Evolutionary conservation across 2,113 vertebrate species (phyloP), one percentile per base, ranked within the genome.

Genomic region (Clinocottus analis): DNA sequence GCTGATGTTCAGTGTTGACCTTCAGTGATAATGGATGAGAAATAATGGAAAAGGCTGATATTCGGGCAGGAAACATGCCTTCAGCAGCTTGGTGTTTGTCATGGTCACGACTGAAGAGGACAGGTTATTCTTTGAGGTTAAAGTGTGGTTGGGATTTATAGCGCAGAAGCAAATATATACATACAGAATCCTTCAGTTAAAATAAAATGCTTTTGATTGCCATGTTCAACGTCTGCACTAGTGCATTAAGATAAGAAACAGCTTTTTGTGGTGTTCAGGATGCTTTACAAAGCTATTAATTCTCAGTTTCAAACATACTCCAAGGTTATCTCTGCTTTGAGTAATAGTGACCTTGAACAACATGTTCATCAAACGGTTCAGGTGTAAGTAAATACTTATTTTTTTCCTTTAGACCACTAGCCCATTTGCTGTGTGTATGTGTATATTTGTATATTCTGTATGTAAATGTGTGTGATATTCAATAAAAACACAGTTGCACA

Each of bases 11-110:
- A 56, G 58, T 51, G 80, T 77, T 90, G 87, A 90, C 89, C 90
- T 92, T 87, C 79, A 86, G 55, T 49, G 84, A 85, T 85, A 91
- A 91, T 91, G 84, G 89, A 90, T 77, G 75, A 82, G 83, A 77
- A 90, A 84, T 77, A 84, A 90, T 85, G 84, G 86, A 85, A 83
- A 81, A 86, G 59, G n/a, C 86, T 89, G 84, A 88, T 88, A 79
- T 70, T 19, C 49, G 69, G 39, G 25, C 68, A 73, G 43, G 72
- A 86, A 72, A 84, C 75, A 71, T 72, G n/a, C 25, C 70, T 5
- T 35, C 58, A 39, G 45, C 49, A 60, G 35, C 56, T 51, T 78
- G 39, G 43, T 71, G 72, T 89, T 85, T 77, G 73, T 83, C 51
- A 60, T 53, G 47, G 64, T 62, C 65, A 69, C 29, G 23, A 69